A percentile compares a stretch with the other conserved stretches of the same genome.
phyloP scores from a whole-genome alignment of 2,797 vertebrate species.

The Thaleichthys pacificus region DNA sequence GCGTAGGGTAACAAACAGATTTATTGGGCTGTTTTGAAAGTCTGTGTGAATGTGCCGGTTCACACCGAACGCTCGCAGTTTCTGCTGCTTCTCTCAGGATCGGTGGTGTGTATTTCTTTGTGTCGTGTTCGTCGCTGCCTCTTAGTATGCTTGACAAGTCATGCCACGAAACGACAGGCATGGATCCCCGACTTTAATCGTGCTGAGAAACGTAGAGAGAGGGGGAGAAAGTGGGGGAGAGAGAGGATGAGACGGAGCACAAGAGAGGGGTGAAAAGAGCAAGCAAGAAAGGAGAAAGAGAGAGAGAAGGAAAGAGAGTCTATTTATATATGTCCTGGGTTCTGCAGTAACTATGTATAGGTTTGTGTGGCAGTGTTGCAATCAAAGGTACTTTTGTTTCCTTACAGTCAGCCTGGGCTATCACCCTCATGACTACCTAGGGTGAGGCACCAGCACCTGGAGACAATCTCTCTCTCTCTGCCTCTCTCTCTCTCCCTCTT shows the following conservation, averaged over 20 bases:
- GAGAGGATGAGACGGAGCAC: constrained; percentile 44
- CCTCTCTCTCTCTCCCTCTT: constrained; percentile 27
- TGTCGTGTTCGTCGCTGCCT: no score
- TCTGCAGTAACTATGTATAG: constrained; percentile 30
- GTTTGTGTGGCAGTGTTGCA: constrained; percentile 6
- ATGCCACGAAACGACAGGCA: neutral
- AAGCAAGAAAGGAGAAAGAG: constrained; percentile 15
- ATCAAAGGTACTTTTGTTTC: constrained; percentile 20
- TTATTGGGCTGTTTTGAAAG: no score
- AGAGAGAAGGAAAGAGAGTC: constrained; percentile 24
- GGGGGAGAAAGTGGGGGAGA: constrained; percentile 20
- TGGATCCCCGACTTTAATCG: neutral
- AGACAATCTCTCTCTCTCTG: neutral
- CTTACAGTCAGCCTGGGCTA: constrained; percentile 20
- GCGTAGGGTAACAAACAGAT: no score
- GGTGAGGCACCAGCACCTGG: constrained; percentile 13
- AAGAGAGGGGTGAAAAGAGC: constrained; percentile 1
- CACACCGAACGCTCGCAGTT: no score
- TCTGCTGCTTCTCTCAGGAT: no score
- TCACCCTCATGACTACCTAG: constrained; percentile 25
- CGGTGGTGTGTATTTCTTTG: no score
- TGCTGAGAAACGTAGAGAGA: no score
- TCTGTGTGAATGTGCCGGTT: no score
- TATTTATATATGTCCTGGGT: constrained; percentile 40
- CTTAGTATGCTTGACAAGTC: no score